A percentile compares a stretch with the other conserved stretches of the same genome.
These are phyloP conservation scores for Eilema depressum DNA, from an alignment of 2,888 invertebrate species.

Conservation along the genomic window DNA sequence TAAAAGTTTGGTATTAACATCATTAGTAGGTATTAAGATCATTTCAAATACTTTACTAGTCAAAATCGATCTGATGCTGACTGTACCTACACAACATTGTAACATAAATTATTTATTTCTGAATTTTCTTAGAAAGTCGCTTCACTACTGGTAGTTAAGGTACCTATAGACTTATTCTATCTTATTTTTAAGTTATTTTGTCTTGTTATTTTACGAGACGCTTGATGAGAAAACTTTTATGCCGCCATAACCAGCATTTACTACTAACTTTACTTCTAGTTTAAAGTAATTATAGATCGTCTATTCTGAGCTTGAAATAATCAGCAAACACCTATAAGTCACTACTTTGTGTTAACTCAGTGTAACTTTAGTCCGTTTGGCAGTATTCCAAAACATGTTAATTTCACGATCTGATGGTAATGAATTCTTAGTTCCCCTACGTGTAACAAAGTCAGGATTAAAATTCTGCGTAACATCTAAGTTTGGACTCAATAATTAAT, in stretches of 20 bases:
- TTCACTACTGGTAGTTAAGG: too few species aligned
- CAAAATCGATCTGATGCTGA: too few species aligned
- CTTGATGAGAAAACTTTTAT: neutral
- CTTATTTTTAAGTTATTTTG: neutral
- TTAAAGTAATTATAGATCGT: neutral
- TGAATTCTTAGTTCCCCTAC: slow-evolving; percentile 41
- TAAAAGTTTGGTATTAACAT: too few species aligned
- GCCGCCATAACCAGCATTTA: neutral
- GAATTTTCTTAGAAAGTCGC: too few species aligned
- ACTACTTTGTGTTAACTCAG: slow-evolving; percentile 22
- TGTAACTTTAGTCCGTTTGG: slow-evolving; percentile 29
- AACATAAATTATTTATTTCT: neutral
- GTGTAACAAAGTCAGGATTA: slow-evolving; percentile 34
- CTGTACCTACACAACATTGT: neutral
- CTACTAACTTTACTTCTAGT: neutral
- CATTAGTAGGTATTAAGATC: too few species aligned
- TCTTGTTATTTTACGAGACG: neutral
- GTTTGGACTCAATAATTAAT: slow-evolving; percentile 15
- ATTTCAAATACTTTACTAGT: too few species aligned
- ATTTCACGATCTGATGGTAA: slow-evolving; percentile 41
- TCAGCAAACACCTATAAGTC: slow-evolving; percentile 37
- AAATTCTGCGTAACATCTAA: slow-evolving; percentile 16
- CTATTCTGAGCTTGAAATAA: slow-evolving; percentile 26
- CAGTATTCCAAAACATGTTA: slow-evolving; percentile 38
- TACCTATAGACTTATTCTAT: neutral